phyloP scores from a whole-genome alignment of 2,113 vertebrate genomes.

The Tragelaphus strepsiceros region DNA sequence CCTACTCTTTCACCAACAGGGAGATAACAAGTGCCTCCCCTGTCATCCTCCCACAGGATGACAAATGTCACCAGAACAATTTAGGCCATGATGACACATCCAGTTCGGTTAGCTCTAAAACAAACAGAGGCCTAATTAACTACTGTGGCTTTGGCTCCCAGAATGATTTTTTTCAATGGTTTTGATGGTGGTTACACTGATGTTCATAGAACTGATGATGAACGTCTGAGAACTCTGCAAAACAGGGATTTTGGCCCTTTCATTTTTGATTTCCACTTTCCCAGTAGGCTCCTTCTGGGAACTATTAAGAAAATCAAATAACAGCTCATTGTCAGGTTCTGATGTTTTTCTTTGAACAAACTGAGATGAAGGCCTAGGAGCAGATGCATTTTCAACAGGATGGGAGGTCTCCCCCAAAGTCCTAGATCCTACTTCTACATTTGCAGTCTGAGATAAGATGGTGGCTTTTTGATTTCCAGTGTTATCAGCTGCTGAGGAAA shows the following conservation, averaged over 20 bases:
- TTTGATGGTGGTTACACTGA: conserved; percentile 81
- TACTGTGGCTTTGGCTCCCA: conserved; percentile 88
- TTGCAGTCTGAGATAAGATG: conserved; percentile 85
- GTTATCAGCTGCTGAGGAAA: conserved; percentile 91
- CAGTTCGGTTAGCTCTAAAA: not conserved
- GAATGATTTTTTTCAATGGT: conserved; percentile 81
- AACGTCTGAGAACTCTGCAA: conserved; percentile 85
- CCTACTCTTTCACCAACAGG: not conserved
- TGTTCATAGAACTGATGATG: conserved; percentile 83
- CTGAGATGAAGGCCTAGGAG: conserved; percentile 83
- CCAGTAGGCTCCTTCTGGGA: conserved; percentile 87
- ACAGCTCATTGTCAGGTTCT: conserved; percentile 92
- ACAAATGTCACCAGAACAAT: not conserved
- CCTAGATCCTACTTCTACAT: conserved; percentile 74
- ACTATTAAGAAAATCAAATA: conserved; percentile 98
- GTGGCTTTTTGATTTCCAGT: conserved; percentile 88
- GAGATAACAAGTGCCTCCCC: not conserved
- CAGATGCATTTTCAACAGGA: conserved; percentile 61
- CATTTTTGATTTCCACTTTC: conserved; percentile 85
- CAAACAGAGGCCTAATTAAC: conserved; percentile 39
- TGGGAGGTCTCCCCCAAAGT: conserved; percentile 59
- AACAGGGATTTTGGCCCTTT: conserved; percentile 78
- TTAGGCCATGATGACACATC: not conserved
- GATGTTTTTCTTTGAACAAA: conserved; percentile 93
- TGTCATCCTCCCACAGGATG: not conserved